A percentile compares a stretch with the other conserved stretches of the same genome.
Conservation (phyloP, 2,888 invertebrate genomes). For the Nebria salina region DNA sequence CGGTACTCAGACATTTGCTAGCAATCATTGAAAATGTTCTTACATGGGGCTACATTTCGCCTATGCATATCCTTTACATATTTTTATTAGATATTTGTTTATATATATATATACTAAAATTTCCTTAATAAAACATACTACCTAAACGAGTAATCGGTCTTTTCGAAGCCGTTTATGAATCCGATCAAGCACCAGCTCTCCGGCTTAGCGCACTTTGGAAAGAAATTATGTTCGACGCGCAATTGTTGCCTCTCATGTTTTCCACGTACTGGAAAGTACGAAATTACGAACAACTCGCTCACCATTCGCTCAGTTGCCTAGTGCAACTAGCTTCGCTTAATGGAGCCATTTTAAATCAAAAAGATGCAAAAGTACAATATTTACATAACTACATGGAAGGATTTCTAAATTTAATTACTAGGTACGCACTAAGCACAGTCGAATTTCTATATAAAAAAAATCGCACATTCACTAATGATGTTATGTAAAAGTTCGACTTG, state of each 20-base stretch:
- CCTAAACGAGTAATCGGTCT: slow-evolving; percentile 77
- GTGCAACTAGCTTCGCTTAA: slow-evolving; percentile 80
- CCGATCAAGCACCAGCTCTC: slow-evolving; percentile 71
- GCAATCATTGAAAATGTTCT: slow-evolving; percentile 81
- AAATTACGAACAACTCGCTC: slow-evolving; percentile 76
- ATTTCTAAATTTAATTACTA: slow-evolving; percentile 69
- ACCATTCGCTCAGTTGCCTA: slow-evolving; percentile 82
- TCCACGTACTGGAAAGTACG: slow-evolving; percentile 85
- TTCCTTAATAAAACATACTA: slow-evolving; percentile 60
- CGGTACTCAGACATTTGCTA: slow-evolving; percentile 75
- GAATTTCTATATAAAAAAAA: not conserved
- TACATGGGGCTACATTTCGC: slow-evolving; percentile 83
- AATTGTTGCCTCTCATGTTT: slow-evolving; percentile 81
- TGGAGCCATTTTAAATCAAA: slow-evolving; percentile 63
- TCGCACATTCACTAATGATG: too few relatives aligned
- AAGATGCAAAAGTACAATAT: slow-evolving; percentile 66
- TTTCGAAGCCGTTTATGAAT: slow-evolving; percentile 75
- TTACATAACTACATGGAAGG: slow-evolving; percentile 69
- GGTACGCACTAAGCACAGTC: slow-evolving; percentile 58
- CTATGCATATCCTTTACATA: slow-evolving; percentile 61
- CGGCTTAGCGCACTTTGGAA: slow-evolving; percentile 76
- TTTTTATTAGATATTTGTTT: slow-evolving; percentile 15
- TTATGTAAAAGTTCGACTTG: too few relatives aligned
- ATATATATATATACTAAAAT: slow-evolving; percentile 41
- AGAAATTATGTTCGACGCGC: slow-evolving; percentile 79